Percentiles rank a stretch among this genome's conserved stretches.
phyloP scores from a whole-genome alignment of 1,140 invertebrate genomes.

The Danaus melanippus region DNA sequence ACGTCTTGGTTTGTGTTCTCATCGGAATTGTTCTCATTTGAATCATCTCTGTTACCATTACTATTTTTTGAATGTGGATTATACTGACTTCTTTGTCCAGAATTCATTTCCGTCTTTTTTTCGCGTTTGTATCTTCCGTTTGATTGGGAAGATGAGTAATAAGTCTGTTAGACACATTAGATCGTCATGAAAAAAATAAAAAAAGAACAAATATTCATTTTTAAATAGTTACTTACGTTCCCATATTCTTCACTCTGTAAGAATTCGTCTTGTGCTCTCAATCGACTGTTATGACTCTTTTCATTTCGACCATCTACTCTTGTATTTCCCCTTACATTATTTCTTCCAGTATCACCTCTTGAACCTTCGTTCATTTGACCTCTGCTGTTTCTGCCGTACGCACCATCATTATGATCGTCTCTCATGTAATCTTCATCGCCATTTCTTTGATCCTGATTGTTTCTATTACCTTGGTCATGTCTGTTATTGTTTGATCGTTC shows the following conservation, averaged over 20 bases:
- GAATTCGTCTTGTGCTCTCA: slow-evolving; percentile 35
- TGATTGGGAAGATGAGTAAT: slow-evolving; percentile 21
- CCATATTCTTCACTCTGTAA: slow-evolving; percentile 40
- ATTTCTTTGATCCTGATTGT: slow-evolving; percentile 5
- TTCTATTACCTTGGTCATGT: slow-evolving; percentile 11
- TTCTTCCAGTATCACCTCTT: slow-evolving; percentile 3
- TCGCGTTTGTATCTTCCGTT: slow-evolving; percentile 42
- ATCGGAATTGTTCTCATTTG: slow-evolving; percentile 33
- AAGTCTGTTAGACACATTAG: neutral
- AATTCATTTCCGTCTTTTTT: slow-evolving; percentile 39
- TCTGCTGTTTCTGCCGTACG: slow-evolving; percentile 14
- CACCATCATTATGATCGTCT: slow-evolving; percentile 6
- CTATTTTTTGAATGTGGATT: slow-evolving; percentile 42
- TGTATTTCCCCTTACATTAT: slow-evolving; percentile 21
- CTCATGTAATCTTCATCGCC: slow-evolving; percentile 6
- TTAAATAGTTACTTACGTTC: slow-evolving; percentile 31
- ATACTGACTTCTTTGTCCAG: slow-evolving; percentile 55
- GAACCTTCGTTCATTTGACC: slow-evolving; percentile 5
- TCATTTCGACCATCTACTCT: slow-evolving; percentile 24
- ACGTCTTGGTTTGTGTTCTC: slow-evolving; percentile 42
- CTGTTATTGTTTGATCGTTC: slow-evolving; percentile 22
- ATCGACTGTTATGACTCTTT: slow-evolving; percentile 22
- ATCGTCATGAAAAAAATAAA: neutral
- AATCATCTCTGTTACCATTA: slow-evolving; percentile 21
- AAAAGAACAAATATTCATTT: neutral